phyloP scores from a whole-genome alignment of 2,888 invertebrate species.

The Colletes collaris region DNA sequence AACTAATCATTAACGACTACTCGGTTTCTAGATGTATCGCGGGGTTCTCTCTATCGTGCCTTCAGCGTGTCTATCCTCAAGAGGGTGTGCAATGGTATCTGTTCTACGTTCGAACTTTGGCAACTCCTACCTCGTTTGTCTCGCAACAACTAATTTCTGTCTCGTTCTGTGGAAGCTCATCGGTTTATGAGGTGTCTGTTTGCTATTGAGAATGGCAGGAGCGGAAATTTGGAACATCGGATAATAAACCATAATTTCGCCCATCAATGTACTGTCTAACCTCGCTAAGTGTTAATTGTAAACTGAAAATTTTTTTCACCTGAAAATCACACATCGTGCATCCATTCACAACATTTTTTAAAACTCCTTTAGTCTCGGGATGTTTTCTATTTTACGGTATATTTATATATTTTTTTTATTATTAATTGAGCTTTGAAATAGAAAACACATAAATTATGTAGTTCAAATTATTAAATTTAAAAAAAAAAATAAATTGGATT shows the following conservation, averaged over 20 bases:
- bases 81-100: conserved; percentile 9
- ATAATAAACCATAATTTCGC: background rate
- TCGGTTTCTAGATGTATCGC: conserved; percentile 6
- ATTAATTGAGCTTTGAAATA: no score
- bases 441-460: no score
- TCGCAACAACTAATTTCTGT: conserved; percentile 17
- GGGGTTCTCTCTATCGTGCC: background rate
- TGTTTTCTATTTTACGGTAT: no score
- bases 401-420: no score
- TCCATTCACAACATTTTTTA: no score
- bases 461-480: no score
- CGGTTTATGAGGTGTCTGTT: background rate
- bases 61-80: conserved; percentile 2
- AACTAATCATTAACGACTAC: background rate
- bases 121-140: conserved; percentile 10
- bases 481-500: no score
- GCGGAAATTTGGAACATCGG: background rate
- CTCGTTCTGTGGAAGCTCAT: conserved; percentile 1
- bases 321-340: no score
- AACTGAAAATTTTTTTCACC: no score
- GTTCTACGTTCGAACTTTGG: conserved; percentile 13
- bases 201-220: background rate
- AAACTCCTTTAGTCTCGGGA: no score
- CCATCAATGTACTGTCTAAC: background rate
- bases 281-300: no score